These are phyloP conservation scores for Carassius carassius DNA, from an alignment of 2,113 vertebrate genomes.

Conservation along the genomic window DNA sequence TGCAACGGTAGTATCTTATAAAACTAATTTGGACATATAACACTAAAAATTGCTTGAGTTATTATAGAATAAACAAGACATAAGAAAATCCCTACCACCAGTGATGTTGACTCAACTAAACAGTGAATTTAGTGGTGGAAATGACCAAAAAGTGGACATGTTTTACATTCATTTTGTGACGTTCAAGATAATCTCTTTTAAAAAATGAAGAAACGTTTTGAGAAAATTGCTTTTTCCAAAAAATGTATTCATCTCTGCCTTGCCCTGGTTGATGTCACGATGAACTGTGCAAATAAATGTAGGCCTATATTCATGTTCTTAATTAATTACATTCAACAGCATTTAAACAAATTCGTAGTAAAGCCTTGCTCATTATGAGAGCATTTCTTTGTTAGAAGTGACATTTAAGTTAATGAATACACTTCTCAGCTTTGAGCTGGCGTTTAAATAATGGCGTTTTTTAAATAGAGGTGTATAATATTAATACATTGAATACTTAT, in stretches of 20 bases:
- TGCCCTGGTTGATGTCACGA: not conserved
- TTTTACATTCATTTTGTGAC: not conserved
- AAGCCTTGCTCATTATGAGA: not conserved
- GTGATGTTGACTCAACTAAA: not conserved
- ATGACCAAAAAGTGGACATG: not conserved
- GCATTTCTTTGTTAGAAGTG: not conserved
- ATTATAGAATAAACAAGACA: not conserved
- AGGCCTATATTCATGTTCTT: not conserved
- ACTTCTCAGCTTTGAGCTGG: not conserved
- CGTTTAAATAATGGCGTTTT: not conserved
- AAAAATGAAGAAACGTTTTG: not conserved
- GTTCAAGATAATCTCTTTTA: not conserved
- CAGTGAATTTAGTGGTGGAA: not conserved
- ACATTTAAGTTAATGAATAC: not conserved
- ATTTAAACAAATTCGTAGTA: not conserved
- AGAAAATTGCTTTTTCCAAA: not conserved
- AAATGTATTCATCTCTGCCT: not conserved
- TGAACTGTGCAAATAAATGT: not conserved
- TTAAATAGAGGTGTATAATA: not conserved
- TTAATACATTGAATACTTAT: not conserved
- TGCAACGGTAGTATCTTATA: not conserved
- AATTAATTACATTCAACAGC: not conserved
- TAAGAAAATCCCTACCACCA: not conserved
- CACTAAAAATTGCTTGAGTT: not conserved
- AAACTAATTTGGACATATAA: not conserved